Conservation (phyloP, 1,140 invertebrate genomes). For the Chironomus tepperi region DNA sequence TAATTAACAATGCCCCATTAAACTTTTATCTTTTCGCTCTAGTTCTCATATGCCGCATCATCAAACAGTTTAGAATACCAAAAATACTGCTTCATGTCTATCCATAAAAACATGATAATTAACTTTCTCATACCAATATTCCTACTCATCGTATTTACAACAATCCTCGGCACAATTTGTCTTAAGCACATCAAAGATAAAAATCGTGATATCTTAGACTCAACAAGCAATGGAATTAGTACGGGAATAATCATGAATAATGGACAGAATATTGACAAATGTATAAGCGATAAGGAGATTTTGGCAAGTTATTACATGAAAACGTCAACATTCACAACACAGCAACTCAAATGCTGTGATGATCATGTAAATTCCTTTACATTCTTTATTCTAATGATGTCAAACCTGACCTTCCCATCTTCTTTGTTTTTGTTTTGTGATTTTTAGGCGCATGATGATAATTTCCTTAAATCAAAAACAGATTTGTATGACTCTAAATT, state of each 20-base stretch:
- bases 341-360: conserved; percentile 26
- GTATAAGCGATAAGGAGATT: neutral
- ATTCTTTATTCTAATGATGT: neutral
- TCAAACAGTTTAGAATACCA: conserved; percentile 58
- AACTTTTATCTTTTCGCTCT: conserved; percentile 32
- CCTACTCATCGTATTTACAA: conserved; percentile 52
- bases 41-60: conserved; percentile 52
- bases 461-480: conserved; percentile 9
- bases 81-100: conserved; percentile 63
- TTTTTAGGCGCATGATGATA: neutral
- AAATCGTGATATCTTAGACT: conserved; percentile 26
- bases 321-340: neutral
- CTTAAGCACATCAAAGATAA: conserved; percentile 21
- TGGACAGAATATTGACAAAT: conserved; percentile 20
- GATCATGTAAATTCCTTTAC: neutral
- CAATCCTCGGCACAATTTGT: conserved; percentile 40
- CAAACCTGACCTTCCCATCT: too few relatives aligned
- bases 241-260: conserved; percentile 8
- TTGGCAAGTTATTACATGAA: conserved; percentile 5
- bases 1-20: conserved; percentile 26
- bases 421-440: neutral
- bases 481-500: conserved; percentile 28
- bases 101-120: conserved; percentile 60
- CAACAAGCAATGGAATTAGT: neutral
- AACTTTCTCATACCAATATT: conserved; percentile 61